These are phyloP conservation scores for Athene noctua DNA, from an alignment of 2,113 vertebrate species.

Conservation along the genomic window DNA sequence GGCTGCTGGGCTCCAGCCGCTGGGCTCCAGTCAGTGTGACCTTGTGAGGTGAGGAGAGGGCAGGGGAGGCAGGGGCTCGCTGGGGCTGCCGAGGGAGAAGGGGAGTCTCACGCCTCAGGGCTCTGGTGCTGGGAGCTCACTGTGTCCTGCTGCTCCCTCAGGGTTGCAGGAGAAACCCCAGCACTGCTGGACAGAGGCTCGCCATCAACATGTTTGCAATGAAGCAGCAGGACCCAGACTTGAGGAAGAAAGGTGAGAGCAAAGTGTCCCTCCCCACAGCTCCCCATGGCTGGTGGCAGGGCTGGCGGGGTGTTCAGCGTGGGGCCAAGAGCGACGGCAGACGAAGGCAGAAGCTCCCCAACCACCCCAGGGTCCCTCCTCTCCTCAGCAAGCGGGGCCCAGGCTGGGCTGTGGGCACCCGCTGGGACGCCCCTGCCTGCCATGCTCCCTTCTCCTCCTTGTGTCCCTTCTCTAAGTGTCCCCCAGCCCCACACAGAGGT, in stretches of 20 bases:
- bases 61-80: not conserved
- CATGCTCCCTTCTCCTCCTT: too few relatives aligned
- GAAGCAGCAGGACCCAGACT: not conserved
- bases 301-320: not conserved
- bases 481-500: not conserved
- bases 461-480: not conserved
- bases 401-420: not conserved
- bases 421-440: not conserved
- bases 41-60: not conserved
- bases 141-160: not conserved
- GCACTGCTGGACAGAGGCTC: not conserved
- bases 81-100: not conserved
- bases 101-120: not conserved
- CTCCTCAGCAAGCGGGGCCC: not conserved
- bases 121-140: not conserved
- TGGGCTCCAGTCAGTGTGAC: not conserved
- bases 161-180: not conserved
- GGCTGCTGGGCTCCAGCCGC: not conserved
- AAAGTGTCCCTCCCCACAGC: too few relatives aligned
- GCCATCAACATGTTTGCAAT: fast-evolving
- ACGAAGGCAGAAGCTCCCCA: not conserved
- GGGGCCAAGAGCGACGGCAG: not conserved
- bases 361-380: not conserved
- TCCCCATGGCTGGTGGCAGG: not conserved
- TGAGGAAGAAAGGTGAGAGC: not conserved